A percentile compares a stretch with the other conserved stretches of the same genome.
Evolutionary conservation across 2,797 vertebrate genomes (phyloP).

Genomic region (Sebastes reedi): DNA sequence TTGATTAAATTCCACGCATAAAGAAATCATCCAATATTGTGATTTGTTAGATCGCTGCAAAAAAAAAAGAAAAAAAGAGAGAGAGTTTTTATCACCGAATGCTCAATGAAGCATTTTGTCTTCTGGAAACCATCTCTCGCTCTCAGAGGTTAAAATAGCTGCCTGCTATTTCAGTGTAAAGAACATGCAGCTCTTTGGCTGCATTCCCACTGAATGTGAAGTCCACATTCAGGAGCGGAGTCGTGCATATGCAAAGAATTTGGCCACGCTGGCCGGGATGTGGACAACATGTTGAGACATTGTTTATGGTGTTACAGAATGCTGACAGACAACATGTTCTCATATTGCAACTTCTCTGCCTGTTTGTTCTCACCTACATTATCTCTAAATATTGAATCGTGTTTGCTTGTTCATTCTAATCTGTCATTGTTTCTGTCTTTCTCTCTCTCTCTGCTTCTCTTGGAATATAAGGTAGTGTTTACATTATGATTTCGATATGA

Average conservation of each 20-base stretch:
- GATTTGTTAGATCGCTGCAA: constrained; percentile 54
- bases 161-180: constrained; percentile 69
- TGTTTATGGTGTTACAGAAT: constrained; percentile 63
- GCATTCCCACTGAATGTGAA: constrained; percentile 46
- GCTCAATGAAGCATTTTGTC: constrained; percentile 61
- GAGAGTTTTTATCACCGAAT: constrained; percentile 36
- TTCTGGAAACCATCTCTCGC: constrained; percentile 45
- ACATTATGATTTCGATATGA: too few species aligned
- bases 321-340: constrained; percentile 52
- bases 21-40: constrained; percentile 57
- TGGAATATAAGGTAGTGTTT: constrained; percentile 9
- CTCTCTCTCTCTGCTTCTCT: background rate
- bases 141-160: constrained; percentile 70
- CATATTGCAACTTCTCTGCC: constrained; percentile 15
- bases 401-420: constrained; percentile 33
- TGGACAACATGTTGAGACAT: constrained; percentile 68
- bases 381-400: constrained; percentile 17
- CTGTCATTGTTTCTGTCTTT: background rate
- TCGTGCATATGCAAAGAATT: constrained; percentile 55
- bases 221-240: constrained; percentile 54
- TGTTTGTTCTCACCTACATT: background rate
- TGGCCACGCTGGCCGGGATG: constrained; percentile 44
- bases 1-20: constrained; percentile 55
- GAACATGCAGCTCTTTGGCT: constrained; percentile 67
- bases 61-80: constrained; percentile 1